Percentiles rank a stretch among this genome's conserved stretches.
Evolutionary conservation across 2,797 vertebrate genomes (phyloP).

Genomic region (Leuciscus waleckii): DNA sequence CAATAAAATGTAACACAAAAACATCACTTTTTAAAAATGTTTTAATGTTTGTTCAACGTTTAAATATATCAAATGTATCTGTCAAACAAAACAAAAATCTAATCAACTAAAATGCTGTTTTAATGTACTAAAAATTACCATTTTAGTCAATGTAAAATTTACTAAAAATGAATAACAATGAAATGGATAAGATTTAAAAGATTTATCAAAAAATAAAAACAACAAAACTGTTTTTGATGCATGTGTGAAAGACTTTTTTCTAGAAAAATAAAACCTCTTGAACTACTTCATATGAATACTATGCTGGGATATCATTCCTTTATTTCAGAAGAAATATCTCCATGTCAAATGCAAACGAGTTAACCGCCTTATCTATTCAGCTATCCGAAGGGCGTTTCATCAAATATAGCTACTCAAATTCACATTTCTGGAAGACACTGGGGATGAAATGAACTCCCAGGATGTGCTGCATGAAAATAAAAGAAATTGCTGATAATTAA

Average conservation of each 20-base stretch:
- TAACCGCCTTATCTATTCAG: background rate
- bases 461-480: slow-evolving; percentile 62
- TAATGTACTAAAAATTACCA: background rate
- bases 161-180: background rate
- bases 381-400: background rate
- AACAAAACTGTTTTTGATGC: background rate
- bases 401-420: slow-evolving; percentile 2
- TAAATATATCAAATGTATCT: background rate
- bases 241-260: background rate
- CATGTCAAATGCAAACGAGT: slow-evolving; percentile 13
- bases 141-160: background rate
- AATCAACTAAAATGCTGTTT: background rate
- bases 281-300: slow-evolving; percentile 17
- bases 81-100: background rate
- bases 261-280: slow-evolving; percentile 15
- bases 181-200: background rate
- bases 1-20: background rate
- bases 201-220: background rate
- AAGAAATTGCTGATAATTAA: slow-evolving; percentile 68
- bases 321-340: slow-evolving; percentile 22
- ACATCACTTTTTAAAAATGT: background rate
- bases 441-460: background rate
- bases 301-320: background rate
- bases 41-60: background rate
- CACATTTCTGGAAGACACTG: slow-evolving; percentile 13